Base-by-base conservation (phyloP, 2,888 invertebrate species). In the Chrysopilus asiliformis region DNA sequence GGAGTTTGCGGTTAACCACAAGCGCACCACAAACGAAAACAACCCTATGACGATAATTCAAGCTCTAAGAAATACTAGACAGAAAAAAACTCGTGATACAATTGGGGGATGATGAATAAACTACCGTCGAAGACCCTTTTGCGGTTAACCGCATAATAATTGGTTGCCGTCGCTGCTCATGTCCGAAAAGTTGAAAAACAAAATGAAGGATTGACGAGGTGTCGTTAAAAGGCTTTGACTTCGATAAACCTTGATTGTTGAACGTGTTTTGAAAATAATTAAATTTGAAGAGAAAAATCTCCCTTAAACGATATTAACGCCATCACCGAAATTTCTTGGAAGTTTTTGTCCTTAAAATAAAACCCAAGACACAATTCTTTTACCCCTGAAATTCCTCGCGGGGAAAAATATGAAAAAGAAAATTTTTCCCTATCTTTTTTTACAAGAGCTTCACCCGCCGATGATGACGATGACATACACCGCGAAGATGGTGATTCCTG, bases 1-100 rank as follows among this genome's bases (percentile, higher is more conserved):
- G 72, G 68, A 68, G 70, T 61, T 65, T 71, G 72, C 53, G 72
- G 72, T 71, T 64, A 43, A 41, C 41, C 43, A 41, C 30, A 37
- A 40, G 36, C 32, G 35, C 27, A 33, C 38, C 37, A 31, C 12
- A 34, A 32, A 33, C 29, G 32, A 34, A 34, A 33, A 17, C 26
- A 41, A 45, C 39, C 37, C 42, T 40, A 22, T n/a, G n/a, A n/a
- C n/a, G n/a, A n/a, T n/a, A n/a, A n/a, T n/a, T n/a, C n/a, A n/a
- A n/a, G n/a, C 32, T 38, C 39, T 27, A 41, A 46, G 40, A 42
- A 30, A 42, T 34, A 26, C 41, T n/a, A n/a, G n/a, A n/a, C n/a
- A n/a, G n/a, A n/a, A n/a, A n/a, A n/a, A n/a, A 32, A 28, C 35
- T 27, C 39, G 22, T 20, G 32, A 37, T 4, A 18, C 12, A 18